These are phyloP conservation scores for Drosophila formosana DNA, from an alignment of 2,888 invertebrate genomes.

Conservation along the genomic window DNA sequence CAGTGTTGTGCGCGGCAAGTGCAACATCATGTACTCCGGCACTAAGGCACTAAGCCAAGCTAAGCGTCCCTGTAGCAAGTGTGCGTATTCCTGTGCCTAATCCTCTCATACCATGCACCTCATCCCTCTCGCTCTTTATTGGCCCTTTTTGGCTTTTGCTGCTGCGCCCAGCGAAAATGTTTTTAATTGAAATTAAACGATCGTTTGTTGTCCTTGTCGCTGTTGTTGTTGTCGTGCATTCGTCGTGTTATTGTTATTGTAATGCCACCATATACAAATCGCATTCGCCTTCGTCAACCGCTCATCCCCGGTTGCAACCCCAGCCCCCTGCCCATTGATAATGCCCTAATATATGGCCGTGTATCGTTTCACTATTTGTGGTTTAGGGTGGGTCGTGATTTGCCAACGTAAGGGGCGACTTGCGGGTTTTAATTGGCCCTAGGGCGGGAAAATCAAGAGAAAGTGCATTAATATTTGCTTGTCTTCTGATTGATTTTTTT, in stretches of 20 bases:
- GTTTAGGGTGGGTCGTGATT: constrained; percentile 84
- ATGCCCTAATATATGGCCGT: constrained; percentile 82
- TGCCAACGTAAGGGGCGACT: constrained; percentile 21
- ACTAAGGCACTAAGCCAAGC: constrained; percentile 78
- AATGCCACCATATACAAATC: constrained; percentile 79
- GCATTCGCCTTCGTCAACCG: constrained; percentile 68
- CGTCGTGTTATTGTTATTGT: constrained; percentile 59
- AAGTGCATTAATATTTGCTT: too few relatives aligned
- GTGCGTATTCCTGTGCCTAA: constrained; percentile 74
- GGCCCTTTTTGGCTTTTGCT: constrained; percentile 82
- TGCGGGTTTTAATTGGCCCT: constrained; percentile 24
- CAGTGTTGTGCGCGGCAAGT: constrained; percentile 75
- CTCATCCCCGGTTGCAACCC: constrained; percentile 15
- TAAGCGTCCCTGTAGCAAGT: constrained; percentile 77
- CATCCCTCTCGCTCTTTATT: constrained; percentile 9
- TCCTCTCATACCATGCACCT: constrained; percentile 25
- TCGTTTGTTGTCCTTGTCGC: constrained; percentile 77
- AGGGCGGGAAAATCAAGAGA: not conserved
- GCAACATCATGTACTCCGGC: constrained; percentile 81
- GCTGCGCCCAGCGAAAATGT: constrained; percentile 76
- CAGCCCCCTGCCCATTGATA: constrained; percentile 47
- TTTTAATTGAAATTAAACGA: constrained; percentile 85
- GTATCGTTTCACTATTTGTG: constrained; percentile 80
- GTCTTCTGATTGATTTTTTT: too few relatives aligned
- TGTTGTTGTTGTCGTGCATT: constrained; percentile 41